Evolutionary conservation across 2,888 invertebrate genomes (phyloP).

Genomic region (Micoletzkya japonica): DNA sequence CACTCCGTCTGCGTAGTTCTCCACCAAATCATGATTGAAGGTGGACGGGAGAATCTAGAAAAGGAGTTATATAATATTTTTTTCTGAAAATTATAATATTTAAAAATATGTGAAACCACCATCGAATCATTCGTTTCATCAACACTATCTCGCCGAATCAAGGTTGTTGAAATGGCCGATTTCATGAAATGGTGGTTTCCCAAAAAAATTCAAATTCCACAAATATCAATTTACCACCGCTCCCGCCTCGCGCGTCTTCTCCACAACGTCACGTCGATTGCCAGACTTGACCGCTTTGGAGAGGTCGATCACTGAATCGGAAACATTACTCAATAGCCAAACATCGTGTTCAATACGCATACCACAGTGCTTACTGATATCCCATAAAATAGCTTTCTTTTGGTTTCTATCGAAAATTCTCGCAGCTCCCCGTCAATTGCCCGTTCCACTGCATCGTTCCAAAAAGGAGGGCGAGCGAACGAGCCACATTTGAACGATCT

Average conservation of each 20-base stretch:
- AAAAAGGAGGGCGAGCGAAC: too few relatives aligned
- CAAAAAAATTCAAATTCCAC: background rate
- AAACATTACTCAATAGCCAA: background rate
- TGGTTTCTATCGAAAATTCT: too few relatives aligned
- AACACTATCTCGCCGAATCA: too few relatives aligned
- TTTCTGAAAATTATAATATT: background rate
- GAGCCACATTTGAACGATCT: too few relatives aligned
- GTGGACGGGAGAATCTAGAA: slow-evolving; percentile 16
- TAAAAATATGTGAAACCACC: background rate
- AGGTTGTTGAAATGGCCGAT: background rate
- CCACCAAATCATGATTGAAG: slow-evolving; percentile 8
- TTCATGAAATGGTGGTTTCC: too few relatives aligned
- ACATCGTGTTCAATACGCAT: background rate
- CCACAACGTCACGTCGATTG: slow-evolving; percentile 3
- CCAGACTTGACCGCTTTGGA: slow-evolving; percentile 33
- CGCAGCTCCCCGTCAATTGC: too few relatives aligned
- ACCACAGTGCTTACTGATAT: background rate
- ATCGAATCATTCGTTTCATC: too few relatives aligned
- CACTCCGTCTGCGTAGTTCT: slow-evolving; percentile 17
- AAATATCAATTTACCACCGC: slow-evolving; percentile 2
- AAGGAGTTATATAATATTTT: background rate
- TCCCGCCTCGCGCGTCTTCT: slow-evolving; percentile 10
- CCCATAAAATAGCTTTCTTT: background rate
- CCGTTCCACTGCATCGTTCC: too few relatives aligned
- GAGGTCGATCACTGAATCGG: slow-evolving; percentile 35